Conservation (phyloP, 1,140 invertebrate species). For the Diachasma alloeum region DNA sequence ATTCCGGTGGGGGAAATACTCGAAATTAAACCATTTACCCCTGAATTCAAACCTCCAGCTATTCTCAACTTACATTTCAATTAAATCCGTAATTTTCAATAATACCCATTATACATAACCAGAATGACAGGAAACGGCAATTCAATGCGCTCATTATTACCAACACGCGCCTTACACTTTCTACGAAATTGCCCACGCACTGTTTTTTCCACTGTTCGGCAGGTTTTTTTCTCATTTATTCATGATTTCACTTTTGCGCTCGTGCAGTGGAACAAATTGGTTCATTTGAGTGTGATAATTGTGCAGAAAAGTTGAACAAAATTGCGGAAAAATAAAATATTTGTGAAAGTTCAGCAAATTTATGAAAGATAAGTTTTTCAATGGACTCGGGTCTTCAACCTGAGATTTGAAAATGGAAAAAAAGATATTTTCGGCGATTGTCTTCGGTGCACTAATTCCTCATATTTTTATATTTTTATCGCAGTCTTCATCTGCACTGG, state of each 20-base stretch:
- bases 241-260: background rate
- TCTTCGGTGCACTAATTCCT: background rate
- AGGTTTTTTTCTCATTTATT: background rate
- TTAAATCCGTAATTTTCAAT: background rate
- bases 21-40: too few relatives aligned
- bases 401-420: background rate
- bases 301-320: background rate
- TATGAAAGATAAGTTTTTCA: background rate
- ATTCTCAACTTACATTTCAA: background rate
- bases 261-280: background rate
- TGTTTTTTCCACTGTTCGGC: background rate
- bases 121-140: background rate
- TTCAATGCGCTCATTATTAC: background rate
- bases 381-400: background rate
- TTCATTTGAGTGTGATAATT: background rate
- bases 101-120: background rate
- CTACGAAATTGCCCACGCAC: background rate
- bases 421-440: background rate
- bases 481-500: background rate
- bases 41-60: background rate
- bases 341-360: background rate
- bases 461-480: background rate
- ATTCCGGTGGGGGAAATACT: too few relatives aligned
- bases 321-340: background rate
- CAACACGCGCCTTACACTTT: conserved; percentile 3